Percentiles rank a stretch among this genome's conserved stretches.
Evolutionary conservation across 2,797 vertebrate genomes (phyloP).

Genomic region (Sebastes vulpes): DNA sequence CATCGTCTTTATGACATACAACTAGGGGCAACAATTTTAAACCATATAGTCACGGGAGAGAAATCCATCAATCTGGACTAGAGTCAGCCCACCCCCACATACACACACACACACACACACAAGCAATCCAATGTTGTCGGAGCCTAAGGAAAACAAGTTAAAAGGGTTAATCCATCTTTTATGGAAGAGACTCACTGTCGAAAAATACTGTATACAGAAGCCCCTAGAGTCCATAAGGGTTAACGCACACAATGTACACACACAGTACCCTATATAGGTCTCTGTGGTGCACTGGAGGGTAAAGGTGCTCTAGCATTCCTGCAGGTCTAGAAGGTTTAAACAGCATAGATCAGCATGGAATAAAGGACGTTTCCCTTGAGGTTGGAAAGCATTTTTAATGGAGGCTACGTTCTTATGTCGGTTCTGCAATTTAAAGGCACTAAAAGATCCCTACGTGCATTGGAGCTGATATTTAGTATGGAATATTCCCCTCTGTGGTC

Average conservation of each 20-base stretch:
- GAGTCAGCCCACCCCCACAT: background rate
- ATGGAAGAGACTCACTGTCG: slow-evolving; percentile 28
- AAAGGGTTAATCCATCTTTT: slow-evolving; percentile 75
- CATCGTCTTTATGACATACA: slow-evolving; percentile 46
- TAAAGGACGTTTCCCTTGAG: slow-evolving; percentile 57
- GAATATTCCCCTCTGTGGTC: slow-evolving; percentile 44
- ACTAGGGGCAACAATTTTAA: slow-evolving; percentile 56
- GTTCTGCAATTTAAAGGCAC: slow-evolving; percentile 49
- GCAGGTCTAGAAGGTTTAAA: slow-evolving; percentile 53
- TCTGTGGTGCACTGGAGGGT: slow-evolving; percentile 38
- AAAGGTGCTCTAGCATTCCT: slow-evolving; percentile 53
- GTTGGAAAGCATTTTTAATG: slow-evolving; percentile 68
- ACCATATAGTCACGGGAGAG: slow-evolving; percentile 44
- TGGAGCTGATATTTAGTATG: slow-evolving; percentile 33
- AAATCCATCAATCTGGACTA: slow-evolving; percentile 58
- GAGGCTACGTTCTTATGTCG: slow-evolving; percentile 47
- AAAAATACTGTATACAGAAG: slow-evolving; percentile 54
- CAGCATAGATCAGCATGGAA: slow-evolving; percentile 57
- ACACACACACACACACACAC: slow-evolving; percentile 5
- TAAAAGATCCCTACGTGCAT: slow-evolving; percentile 57
- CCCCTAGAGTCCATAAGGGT: slow-evolving; percentile 41
- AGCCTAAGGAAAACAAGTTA: slow-evolving; percentile 57
- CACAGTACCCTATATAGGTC: slow-evolving; percentile 17
- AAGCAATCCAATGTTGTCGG: slow-evolving; percentile 28
- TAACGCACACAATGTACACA: slow-evolving; percentile 10